Base-by-base conservation (phyloP, 2,113 vertebrate genomes). In the Misgurnus anguillicaudatus region DNA sequence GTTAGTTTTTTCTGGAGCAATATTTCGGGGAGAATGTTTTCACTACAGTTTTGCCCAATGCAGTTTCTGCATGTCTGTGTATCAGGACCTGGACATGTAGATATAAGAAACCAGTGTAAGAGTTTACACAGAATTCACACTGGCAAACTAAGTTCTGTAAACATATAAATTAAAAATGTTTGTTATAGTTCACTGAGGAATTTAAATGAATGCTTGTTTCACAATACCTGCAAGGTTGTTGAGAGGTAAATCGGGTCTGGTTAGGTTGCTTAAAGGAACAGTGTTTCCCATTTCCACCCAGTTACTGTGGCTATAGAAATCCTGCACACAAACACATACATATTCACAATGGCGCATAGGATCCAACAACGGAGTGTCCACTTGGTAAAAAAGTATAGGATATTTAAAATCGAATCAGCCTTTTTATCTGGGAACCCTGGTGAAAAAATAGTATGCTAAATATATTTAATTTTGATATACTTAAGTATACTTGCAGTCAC, bases 11-110 rank as follows among this genome's bases (percentile, higher is more conserved):
- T 79, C 0, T 64, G 42, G 21, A 16, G 42, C 21, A 63, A 5
- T 57, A 79, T 72, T 4, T 61, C 19, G 9, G 45, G 24, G 57
- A 79, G 67, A 55, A 79, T 63, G 68, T 79, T 79, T 21, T 53
- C 47, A 0, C 11, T 36, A 8, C 68, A 72, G 60, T 72, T 8
- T 19, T 31, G 0, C 6, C 10, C 47, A 38, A 3, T 11, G 62
- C 77, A 79, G 60, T 11, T 72, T 9, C 14, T 72, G 58, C 77
- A 79, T 42, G 77, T 72, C 2, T 58, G 58, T 24, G 77, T 79
- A n/a, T 9, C 41, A 14, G 8, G 67, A 21, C 3, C 67, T 53
- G 8, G 11, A 9, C 21, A 68, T 16, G 8, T 45, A 70, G 45
- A 68, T 9, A 36, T 16, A 21, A 31, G 6, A 16, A 36, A 36